These are phyloP conservation scores for Phyllotreta striolata DNA, from an alignment of 2,888 invertebrate species.

Conservation along the genomic window DNA sequence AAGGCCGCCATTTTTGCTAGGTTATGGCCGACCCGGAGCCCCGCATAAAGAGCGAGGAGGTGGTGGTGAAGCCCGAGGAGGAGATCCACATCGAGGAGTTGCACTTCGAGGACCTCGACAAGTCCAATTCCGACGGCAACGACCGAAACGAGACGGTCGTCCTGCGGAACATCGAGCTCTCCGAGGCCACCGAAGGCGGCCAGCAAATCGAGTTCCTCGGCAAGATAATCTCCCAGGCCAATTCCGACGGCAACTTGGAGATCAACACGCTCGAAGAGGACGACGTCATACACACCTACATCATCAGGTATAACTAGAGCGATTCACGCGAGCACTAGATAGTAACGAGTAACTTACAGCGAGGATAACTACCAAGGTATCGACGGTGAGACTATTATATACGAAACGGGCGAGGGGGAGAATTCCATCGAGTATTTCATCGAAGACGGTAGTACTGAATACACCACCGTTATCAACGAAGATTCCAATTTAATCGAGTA, in stretches of 20 bases:
- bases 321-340: background rate
- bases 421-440: constrained; percentile 44
- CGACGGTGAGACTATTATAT: constrained; percentile 41
- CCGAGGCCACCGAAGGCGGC: constrained; percentile 27
- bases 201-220: constrained; percentile 46
- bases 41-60: too few species aligned
- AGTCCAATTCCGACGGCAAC: constrained; percentile 25
- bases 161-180: constrained; percentile 46
- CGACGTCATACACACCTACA: constrained; percentile 42
- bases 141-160: constrained; percentile 42
- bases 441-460: constrained; percentile 35
- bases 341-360: constrained; percentile 27
- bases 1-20: too few species aligned
- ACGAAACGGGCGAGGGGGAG: constrained; percentile 40
- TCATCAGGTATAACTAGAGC: constrained; percentile 46
- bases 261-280: constrained; percentile 46
- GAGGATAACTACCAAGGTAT: constrained; percentile 40
- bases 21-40: too few species aligned
- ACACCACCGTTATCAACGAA: too few species aligned
- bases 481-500: background rate
- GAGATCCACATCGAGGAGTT: background rate
- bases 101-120: constrained; percentile 1
- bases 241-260: constrained; percentile 51
- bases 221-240: constrained; percentile 43
- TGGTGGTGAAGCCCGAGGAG: too few species aligned